These are phyloP conservation scores for Petrolisthes cinctipes DNA, from an alignment of 2,888 invertebrate species.

Conservation along the genomic window DNA sequence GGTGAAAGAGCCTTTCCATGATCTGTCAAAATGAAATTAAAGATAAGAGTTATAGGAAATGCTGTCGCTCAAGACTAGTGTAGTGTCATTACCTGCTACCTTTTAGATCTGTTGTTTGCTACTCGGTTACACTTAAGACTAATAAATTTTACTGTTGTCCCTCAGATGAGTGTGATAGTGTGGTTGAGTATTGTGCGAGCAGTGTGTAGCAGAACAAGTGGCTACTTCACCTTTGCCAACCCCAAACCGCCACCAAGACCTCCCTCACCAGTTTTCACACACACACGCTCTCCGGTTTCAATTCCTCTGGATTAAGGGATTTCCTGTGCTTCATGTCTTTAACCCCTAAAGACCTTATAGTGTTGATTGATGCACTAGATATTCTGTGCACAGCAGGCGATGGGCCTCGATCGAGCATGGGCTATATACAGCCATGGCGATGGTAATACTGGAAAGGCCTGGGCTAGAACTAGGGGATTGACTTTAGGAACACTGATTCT, in stretches of 20 bases:
- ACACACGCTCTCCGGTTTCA: conserved; percentile 37
- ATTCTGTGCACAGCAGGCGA: too few species aligned
- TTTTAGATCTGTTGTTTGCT: not conserved
- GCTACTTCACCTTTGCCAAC: not conserved
- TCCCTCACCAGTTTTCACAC: conserved; percentile 25
- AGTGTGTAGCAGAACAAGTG: conserved; percentile 30
- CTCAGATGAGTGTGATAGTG: conserved; percentile 58
- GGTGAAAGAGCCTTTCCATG: not conserved
- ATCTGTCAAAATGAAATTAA: not conserved
- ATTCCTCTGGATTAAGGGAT: conserved; percentile 37
- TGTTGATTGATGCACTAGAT: too few species aligned
- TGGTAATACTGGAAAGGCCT: too few species aligned
- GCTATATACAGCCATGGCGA: too few species aligned
- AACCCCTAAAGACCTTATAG: too few species aligned
- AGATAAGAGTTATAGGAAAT: not conserved
- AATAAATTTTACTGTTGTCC: not conserved
- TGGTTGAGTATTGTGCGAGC: conserved; percentile 57
- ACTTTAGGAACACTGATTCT: too few species aligned
- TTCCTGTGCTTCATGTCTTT: too few species aligned
- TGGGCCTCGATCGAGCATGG: too few species aligned
- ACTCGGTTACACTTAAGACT: not conserved
- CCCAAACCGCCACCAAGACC: conserved; percentile 19
- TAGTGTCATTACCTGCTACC: not conserved
- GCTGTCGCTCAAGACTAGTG: not conserved
- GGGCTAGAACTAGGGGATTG: too few species aligned